Base-by-base conservation (phyloP, 1,140 invertebrate species). In the Lepidurus couesii region DNA sequence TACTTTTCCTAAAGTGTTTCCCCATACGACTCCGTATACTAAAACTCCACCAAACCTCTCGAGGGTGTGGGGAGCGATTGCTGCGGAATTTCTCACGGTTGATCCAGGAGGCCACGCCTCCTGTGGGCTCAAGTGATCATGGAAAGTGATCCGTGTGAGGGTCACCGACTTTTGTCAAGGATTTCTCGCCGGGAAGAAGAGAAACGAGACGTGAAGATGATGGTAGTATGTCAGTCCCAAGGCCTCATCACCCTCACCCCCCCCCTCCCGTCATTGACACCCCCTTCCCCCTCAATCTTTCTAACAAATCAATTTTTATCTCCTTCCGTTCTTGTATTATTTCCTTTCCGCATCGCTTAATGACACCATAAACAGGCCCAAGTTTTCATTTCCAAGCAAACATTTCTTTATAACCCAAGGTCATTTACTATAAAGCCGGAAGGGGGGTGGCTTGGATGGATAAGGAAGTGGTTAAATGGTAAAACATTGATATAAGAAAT, bases 201-300 rank as follows among this genome's bases (percentile, higher is more conserved):
- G 21, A 21, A 65, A 65, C 13, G 53, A 65, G 16, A 65, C 53
- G 9, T 65, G 21, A 65, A 65, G 53, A 65, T 65, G 53, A 21
- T 65, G 53, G 53, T 65, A 65, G 53, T 21, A 65, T n/a, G 53
- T 65, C 53, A 65, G 53, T 21, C 53, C 53, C 53, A 65, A 65
- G 53, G 53, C 53, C 53, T 65, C 21, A n/a, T 65, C 13, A 13
- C 21, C 16, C 16, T 21, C 53, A 13, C 13, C 21, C 53, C 13
- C 21, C 53, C 53, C 53, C 53, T 65, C 53, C 13, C 13, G 13
- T 16, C 21, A 13, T 16, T 16, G 53, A 7, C 53, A 65, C 53
- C 53, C 21, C 53, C 53, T 16, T 1, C 26, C 26, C 26, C 21
- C 8, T 21, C 53, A 65, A 65, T 65, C 53, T 65, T 65, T 65